A percentile compares a stretch with the other conserved stretches of the same genome.
These are phyloP conservation scores for Eudemis profundana DNA, from an alignment of 2,888 invertebrate genomes.

Conservation along the genomic window DNA sequence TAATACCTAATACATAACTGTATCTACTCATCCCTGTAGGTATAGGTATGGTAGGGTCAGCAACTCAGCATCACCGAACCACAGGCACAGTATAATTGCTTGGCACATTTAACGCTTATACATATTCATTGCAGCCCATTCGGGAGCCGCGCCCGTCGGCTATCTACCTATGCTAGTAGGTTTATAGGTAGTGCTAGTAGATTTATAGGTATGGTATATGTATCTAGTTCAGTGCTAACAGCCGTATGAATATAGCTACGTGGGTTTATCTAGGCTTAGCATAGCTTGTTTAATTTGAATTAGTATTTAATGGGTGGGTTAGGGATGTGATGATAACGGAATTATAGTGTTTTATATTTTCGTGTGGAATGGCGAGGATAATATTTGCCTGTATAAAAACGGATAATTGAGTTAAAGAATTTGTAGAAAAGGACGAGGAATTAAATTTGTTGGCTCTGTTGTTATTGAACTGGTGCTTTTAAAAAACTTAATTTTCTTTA, in stretches of 20 bases:
- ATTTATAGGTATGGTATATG: slow-evolving; percentile 12
- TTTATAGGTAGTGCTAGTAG: slow-evolving; percentile 34
- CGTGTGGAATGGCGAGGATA: too few relatives aligned
- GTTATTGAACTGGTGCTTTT: too few relatives aligned
- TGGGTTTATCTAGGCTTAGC: slow-evolving; percentile 15
- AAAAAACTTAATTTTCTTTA: too few relatives aligned
- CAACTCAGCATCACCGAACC: slow-evolving; percentile 50
- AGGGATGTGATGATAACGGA: background rate
- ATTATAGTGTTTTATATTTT: background rate
- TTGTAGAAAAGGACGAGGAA: too few relatives aligned
- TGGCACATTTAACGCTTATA: slow-evolving; percentile 79
- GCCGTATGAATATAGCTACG: background rate
- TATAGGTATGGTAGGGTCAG: slow-evolving; percentile 36
- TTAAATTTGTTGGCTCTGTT: too few relatives aligned
- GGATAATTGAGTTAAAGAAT: too few relatives aligned
- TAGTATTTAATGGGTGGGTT: slow-evolving; percentile 1
- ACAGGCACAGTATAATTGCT: slow-evolving; percentile 77
- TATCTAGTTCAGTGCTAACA: background rate
- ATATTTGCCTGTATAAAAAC: too few relatives aligned
- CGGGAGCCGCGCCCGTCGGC: slow-evolving; percentile 50
- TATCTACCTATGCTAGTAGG: slow-evolving; percentile 38
- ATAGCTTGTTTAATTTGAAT: slow-evolving; percentile 10
- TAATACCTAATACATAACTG: slow-evolving; percentile 16
- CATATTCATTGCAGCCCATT: slow-evolving; percentile 81
- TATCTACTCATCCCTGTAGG: slow-evolving; percentile 22